Percentiles rank a stretch among this genome's conserved stretches.
These are phyloP conservation scores for Neogobius melanostomus DNA, from an alignment of 2,113 vertebrate genomes.

Conservation along the genomic window DNA sequence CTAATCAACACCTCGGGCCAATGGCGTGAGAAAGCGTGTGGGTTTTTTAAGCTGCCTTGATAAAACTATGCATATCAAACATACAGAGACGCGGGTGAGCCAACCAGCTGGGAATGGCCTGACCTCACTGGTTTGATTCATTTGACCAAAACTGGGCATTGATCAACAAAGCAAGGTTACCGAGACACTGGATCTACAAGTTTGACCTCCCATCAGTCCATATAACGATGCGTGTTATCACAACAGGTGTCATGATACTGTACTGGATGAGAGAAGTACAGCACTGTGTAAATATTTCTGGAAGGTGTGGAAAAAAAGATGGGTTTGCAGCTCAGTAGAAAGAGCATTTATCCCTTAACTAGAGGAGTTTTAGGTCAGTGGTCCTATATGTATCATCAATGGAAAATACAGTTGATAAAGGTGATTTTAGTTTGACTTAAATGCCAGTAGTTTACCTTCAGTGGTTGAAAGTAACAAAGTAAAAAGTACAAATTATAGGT, in stretches of 20 bases:
- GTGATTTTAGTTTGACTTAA: too few relatives aligned
- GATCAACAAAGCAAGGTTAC: conserved; percentile 49
- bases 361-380: not conserved
- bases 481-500: too few relatives aligned
- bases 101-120: conserved; percentile 45
- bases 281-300: conserved; percentile 7
- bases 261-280: conserved; percentile 31
- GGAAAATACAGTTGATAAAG: too few relatives aligned
- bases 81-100: conserved; percentile 31
- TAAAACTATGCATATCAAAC: conserved; percentile 52
- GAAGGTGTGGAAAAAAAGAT: not conserved
- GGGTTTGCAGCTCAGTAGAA: not conserved
- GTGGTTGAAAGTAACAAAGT: too few relatives aligned
- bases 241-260: conserved; percentile 44
- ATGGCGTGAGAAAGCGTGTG: conserved; percentile 65
- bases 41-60: conserved; percentile 41
- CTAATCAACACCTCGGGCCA: conserved; percentile 54
- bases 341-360: not conserved
- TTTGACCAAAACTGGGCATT: conserved; percentile 39
- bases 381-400: too few relatives aligned
- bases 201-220: conserved; percentile 44
- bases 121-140: conserved; percentile 38
- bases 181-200: conserved; percentile 17
- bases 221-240: conserved; percentile 12
- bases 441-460: too few relatives aligned